Evolutionary conservation across 2,797 vertebrate genomes (phyloP).

Genomic region (Alca torda): DNA sequence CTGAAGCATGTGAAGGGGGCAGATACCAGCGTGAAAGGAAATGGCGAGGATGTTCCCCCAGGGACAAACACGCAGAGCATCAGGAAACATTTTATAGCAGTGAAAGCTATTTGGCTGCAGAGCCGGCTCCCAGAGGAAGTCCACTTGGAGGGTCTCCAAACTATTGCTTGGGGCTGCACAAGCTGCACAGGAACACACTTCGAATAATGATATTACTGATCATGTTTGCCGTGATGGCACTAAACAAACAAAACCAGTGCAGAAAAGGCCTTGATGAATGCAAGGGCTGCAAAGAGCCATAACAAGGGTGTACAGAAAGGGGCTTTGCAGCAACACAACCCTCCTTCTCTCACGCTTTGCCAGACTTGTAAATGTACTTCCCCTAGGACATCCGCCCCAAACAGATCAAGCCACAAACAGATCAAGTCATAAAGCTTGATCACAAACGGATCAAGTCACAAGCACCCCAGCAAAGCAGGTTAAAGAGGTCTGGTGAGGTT

Average conservation of each 20-base stretch:
- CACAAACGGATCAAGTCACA: too few relatives aligned
- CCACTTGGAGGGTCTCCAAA: slow-evolving; percentile 24
- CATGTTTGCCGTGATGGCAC: not conserved
- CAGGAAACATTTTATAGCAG: not conserved
- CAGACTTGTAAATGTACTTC: not conserved
- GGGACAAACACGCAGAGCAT: not conserved
- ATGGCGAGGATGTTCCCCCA: not conserved
- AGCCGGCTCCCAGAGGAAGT: slow-evolving; percentile 15
- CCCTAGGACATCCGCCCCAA: not conserved
- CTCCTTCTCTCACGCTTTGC: not conserved
- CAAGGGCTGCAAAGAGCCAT: not conserved
- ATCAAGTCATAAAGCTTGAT: not conserved
- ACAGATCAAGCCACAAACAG: not conserved
- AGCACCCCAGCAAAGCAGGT: accelerated
- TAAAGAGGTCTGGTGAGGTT: not conserved
- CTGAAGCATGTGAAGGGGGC: not conserved
- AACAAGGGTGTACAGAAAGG: not conserved
- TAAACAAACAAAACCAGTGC: not conserved
- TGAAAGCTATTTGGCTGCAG: not conserved
- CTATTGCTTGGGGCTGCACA: not conserved
- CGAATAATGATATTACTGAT: not conserved
- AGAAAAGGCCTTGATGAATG: not conserved
- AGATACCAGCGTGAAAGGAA: not conserved
- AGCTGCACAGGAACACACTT: not conserved
- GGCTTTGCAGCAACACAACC: not conserved